Evolutionary conservation across 1,140 invertebrate genomes (phyloP).

Genomic region (Ectropis grisescens): DNA sequence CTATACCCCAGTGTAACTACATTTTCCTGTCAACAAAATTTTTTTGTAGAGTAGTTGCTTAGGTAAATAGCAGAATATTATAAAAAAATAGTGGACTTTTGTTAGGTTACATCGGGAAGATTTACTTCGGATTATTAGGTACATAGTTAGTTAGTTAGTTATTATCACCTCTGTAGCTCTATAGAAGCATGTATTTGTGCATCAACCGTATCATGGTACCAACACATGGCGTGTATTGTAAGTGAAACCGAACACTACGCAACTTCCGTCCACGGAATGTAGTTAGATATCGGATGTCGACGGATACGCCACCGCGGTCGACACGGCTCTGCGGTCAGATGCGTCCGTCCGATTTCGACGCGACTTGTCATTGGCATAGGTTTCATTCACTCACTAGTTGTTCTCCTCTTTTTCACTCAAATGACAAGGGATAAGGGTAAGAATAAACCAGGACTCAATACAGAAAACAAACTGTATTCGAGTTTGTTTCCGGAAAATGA

Average conservation of each 20-base stretch:
- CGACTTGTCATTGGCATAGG: not conserved
- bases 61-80: too few species aligned
- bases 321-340: slow-evolving; percentile 30
- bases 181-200: too few species aligned
- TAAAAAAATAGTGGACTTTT: too few species aligned
- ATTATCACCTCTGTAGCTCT: too few species aligned
- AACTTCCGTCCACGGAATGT: slow-evolving; percentile 57
- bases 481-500: not conserved
- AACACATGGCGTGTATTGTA: slow-evolving; percentile 25
- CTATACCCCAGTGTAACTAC: too few species aligned
- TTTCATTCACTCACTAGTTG: not conserved
- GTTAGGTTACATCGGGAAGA: too few species aligned
- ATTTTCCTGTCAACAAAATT: too few species aligned
- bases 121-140: too few species aligned
- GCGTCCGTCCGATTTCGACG: slow-evolving; percentile 24
- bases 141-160: too few species aligned
- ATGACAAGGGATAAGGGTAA: not conserved
- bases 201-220: slow-evolving; percentile 36
- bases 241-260: slow-evolving; percentile 61
- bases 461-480: not conserved
- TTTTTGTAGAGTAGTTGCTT: too few species aligned
- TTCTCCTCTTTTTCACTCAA: not conserved
- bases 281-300: slow-evolving; percentile 52
- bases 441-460: not conserved
- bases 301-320: slow-evolving; percentile 24